These are phyloP conservation scores for Eidolon dupreanum DNA, from an alignment of 2,797 vertebrate species.

Conservation along the genomic window DNA sequence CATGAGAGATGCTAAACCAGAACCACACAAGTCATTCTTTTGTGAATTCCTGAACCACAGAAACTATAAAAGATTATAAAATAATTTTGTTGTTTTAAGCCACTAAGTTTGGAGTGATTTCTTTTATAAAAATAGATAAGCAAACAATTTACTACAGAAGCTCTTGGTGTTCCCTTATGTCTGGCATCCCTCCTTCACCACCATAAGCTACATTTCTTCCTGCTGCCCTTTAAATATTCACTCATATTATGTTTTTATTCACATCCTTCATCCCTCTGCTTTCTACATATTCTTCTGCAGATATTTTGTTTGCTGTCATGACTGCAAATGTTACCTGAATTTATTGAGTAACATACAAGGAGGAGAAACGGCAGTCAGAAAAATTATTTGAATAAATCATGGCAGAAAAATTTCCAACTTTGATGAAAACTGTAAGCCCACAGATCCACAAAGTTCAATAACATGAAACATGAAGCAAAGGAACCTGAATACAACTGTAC, in stretches of 20 bases:
- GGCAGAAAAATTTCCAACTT: not conserved
- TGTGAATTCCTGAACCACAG: not conserved
- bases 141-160: fast-evolving
- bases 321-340: not conserved
- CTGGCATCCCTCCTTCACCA: not conserved
- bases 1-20: not conserved
- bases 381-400: not conserved
- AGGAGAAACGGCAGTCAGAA: not conserved
- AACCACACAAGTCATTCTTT: not conserved
- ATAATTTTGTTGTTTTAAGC: not conserved
- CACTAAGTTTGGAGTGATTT: not conserved
- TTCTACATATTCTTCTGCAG: not conserved
- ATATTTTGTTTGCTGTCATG: not conserved
- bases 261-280: not conserved
- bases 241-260: not conserved
- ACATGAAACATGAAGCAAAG: not conserved
- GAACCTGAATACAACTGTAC: not conserved
- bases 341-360: not conserved
- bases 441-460: not conserved
- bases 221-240: not conserved
- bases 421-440: not conserved
- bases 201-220: not conserved
- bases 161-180: not conserved
- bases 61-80: not conserved
- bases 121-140: not conserved